Base-by-base conservation (phyloP, 2,888 invertebrate species). In the Drosophila rellima region DNA sequence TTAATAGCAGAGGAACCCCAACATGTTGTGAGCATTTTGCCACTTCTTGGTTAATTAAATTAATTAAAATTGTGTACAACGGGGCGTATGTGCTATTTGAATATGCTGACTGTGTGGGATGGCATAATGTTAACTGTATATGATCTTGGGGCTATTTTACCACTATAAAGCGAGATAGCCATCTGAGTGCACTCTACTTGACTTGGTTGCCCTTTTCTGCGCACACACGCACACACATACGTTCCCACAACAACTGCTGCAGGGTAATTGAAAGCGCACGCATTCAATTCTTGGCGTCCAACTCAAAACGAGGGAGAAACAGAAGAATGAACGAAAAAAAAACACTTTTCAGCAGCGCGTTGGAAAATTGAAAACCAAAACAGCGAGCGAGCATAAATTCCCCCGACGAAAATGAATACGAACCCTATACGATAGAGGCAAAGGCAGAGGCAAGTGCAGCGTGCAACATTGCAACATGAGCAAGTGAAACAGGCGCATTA, bases 401-500 rank as follows among this genome's bases (percentile, higher is more conserved):
- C 81, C 77, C 67, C 62, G 71, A 70, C 79, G 77, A 71, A 80
- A 82, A 83, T 79, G 74, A 77, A 84, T 82, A 77, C 80, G 71
- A 71, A 56, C 64, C 63, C 15, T 26, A 33, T 26, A 7, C 26
- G 26, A 26, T 29, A 15, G 45, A 48, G 31, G 57, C 51, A 37
- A 50, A 29, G 55, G 29, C 47, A 11, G 56, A 17, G 70, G 78
- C 82, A 82, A 78, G 80, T 80, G 76, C 69, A 37, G 45, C 17
- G 80, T 82, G 76, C 69, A 56, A 55, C 65, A 60, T 47, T 48
- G 56, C 73, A 74, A 70, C 81, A 82, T 78, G 82, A 73, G 79
- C 81, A 80, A 79, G 79, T 79, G 81, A 74, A 82, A 79, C 85
- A 78, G 81, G 73, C 85, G 83, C 83, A 84, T 84, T 84, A 84